These are phyloP conservation scores for Pagetopsis macropterus DNA, from an alignment of 2,797 vertebrate genomes.

Conservation along the genomic window DNA sequence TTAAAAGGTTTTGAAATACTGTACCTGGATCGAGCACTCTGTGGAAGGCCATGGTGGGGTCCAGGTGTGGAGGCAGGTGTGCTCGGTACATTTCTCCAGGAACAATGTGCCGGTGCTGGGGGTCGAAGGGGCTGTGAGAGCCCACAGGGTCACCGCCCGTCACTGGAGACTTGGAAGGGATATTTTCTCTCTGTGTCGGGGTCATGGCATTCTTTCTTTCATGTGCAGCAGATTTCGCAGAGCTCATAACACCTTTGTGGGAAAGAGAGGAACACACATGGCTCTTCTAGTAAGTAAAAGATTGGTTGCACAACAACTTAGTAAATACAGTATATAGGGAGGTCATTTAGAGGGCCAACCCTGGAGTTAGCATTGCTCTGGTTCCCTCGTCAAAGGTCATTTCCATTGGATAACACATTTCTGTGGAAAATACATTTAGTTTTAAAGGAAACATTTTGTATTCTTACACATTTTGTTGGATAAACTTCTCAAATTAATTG, in stretches of 20 bases:
- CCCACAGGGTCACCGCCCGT: constrained; percentile 88
- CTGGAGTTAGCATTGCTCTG: no score
- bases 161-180: constrained; percentile 94
- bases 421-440: no score
- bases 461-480: no score
- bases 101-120: constrained; percentile 89
- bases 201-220: constrained; percentile 95
- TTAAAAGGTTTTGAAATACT: constrained; percentile 40
- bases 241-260: constrained; percentile 83
- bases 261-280: constrained; percentile 21
- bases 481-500: no score
- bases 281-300: constrained; percentile 4
- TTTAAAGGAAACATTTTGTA: no score
- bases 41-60: constrained; percentile 92
- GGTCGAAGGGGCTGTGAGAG: constrained; percentile 94
- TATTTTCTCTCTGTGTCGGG: constrained; percentile 92
- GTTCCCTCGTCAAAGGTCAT: no score
- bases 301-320: neutral
- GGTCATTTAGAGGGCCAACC: no score
- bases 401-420: no score
- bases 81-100: constrained; percentile 90
- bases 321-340: neutral
- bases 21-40: constrained; percentile 93
- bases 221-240: constrained; percentile 89
- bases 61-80: constrained; percentile 92